Percentiles rank a stretch among this genome's conserved stretches.
Conservation (phyloP, 2,888 invertebrate species). For the Volucella zonaria region DNA sequence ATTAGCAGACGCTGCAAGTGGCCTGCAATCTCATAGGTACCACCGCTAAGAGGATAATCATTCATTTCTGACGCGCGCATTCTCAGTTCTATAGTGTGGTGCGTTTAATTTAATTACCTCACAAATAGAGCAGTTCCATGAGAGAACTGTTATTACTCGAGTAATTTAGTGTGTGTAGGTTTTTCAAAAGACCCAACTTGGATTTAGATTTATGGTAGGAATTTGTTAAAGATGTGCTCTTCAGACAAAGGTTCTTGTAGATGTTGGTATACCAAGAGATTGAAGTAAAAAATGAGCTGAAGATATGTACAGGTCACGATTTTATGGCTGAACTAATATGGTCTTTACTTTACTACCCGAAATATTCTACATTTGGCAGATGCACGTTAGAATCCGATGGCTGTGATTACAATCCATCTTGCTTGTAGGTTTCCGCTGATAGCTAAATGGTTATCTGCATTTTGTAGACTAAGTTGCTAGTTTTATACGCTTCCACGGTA, state of each 20-base stretch:
- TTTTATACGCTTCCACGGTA: too few relatives aligned
- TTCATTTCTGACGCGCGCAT: slow-evolving; percentile 67
- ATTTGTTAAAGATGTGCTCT: neutral
- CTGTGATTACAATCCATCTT: too few relatives aligned
- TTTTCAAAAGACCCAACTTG: neutral
- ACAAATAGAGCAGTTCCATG: slow-evolving; percentile 55
- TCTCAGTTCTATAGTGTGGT: slow-evolving; percentile 21
- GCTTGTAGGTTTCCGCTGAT: too few relatives aligned
- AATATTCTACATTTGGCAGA: too few relatives aligned
- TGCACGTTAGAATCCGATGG: too few relatives aligned
- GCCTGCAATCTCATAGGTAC: slow-evolving; percentile 26
- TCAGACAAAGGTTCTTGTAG: neutral
- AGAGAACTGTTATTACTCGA: slow-evolving; percentile 12
- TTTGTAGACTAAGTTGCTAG: too few relatives aligned
- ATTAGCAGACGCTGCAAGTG: slow-evolving; percentile 56
- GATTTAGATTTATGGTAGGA: neutral
- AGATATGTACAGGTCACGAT: too few relatives aligned
- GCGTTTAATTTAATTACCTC: slow-evolving; percentile 69
- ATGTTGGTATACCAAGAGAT: neutral
- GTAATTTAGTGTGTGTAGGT: slow-evolving; percentile 8
- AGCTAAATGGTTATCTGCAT: too few relatives aligned
- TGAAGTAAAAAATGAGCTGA: too few relatives aligned
- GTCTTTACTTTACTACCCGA: too few relatives aligned
- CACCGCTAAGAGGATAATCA: slow-evolving; percentile 66
- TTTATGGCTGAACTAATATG: too few relatives aligned